A percentile compares a stretch with the other conserved stretches of the same genome.
Conservation (phyloP, 2,888 invertebrate species). For the Brachypalpus laphriformis region DNA sequence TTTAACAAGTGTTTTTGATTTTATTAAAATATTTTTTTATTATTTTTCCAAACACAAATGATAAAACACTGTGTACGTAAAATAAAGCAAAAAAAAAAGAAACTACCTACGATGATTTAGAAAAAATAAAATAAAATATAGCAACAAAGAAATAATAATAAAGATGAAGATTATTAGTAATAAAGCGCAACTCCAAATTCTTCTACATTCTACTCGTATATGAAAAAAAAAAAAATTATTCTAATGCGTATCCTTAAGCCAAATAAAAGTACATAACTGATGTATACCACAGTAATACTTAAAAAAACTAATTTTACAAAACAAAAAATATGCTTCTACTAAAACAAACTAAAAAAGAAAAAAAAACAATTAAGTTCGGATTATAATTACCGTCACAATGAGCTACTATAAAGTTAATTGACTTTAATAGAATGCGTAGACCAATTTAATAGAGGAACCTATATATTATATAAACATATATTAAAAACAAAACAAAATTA, state of each 20-base stretch:
- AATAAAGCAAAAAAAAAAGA: slow-evolving; percentile 23
- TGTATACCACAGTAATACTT: slow-evolving; percentile 44
- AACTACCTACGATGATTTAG: slow-evolving; percentile 40
- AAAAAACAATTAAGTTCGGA: slow-evolving; percentile 36
- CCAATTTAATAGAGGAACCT: slow-evolving; percentile 71
- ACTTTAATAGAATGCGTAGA: slow-evolving; percentile 71
- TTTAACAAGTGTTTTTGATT: slow-evolving; percentile 68
- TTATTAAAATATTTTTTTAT: slow-evolving; percentile 70
- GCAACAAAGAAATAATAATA: slow-evolving; percentile 14
- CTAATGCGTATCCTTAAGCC: slow-evolving; percentile 52
- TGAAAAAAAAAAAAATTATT: slow-evolving; percentile 16
- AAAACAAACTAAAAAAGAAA: slow-evolving; percentile 16
- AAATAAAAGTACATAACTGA: slow-evolving; percentile 39
- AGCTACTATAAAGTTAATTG: slow-evolving; percentile 69
- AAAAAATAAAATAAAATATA: slow-evolving; percentile 32
- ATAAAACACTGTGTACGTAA: slow-evolving; percentile 64
- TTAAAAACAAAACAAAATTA: slow-evolving; percentile 10
- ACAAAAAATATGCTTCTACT: slow-evolving; percentile 56
- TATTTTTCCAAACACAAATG: slow-evolving; percentile 59
- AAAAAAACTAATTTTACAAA: slow-evolving; percentile 39
- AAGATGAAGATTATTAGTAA: slow-evolving; percentile 46
- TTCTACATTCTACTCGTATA: slow-evolving; percentile 59
- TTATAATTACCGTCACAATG: slow-evolving; percentile 52
- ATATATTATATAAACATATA: slow-evolving; percentile 23
- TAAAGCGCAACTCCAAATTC: slow-evolving; percentile 67